phyloP scores from a whole-genome alignment of 2,113 vertebrate species.

The Hippoglossus stenolepis region DNA sequence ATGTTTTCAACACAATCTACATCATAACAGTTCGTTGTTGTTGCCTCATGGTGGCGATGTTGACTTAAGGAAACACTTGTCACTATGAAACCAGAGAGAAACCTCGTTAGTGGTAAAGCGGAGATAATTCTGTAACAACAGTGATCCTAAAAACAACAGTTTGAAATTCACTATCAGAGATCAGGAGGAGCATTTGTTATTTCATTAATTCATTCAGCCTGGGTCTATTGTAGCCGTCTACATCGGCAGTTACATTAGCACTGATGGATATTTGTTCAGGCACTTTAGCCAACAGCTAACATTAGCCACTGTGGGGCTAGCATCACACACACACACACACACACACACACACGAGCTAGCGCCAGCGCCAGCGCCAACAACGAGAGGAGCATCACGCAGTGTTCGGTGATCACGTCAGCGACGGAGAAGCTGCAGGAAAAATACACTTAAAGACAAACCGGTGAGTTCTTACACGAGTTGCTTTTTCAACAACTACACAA shows the following conservation, averaged over 20 bases:
- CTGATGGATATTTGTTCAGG: neutral
- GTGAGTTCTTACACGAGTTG: neutral
- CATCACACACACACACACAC: neutral
- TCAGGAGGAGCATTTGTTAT: no score
- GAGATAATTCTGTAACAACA: no score
- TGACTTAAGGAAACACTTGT: neutral
- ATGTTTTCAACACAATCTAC: neutral
- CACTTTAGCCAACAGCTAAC: constrained; percentile 35
- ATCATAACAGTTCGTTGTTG: neutral
- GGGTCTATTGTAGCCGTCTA: no score
- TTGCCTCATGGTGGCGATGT: no score
- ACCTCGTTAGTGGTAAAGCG: neutral
- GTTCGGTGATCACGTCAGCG: neutral
- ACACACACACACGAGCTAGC: constrained; percentile 19
- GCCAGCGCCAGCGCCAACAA: constrained; percentile 26
- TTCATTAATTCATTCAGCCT: no score
- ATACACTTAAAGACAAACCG: neutral
- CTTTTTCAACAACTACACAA: accelerated
- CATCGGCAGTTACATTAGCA: no score
- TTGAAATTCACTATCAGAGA: no score
- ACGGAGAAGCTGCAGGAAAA: neutral
- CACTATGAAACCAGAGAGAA: neutral
- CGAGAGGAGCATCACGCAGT: neutral
- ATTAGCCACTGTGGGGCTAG: neutral
- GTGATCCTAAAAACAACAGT: no score